Base-by-base conservation (phyloP, 2,888 invertebrate genomes). In the Ornithoptera priamus region DNA sequence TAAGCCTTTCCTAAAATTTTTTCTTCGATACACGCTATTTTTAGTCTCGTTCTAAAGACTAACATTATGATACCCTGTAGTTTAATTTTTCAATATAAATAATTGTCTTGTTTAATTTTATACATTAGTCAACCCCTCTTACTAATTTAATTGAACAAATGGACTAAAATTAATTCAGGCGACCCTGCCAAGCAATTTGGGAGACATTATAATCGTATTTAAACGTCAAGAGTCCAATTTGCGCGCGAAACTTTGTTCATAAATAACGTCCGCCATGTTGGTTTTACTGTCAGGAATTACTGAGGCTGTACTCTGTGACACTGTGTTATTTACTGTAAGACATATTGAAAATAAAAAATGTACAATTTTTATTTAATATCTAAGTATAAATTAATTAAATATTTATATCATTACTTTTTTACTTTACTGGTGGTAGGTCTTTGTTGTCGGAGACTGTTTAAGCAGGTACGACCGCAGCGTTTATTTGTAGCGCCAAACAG, bases 141-240 rank as follows among this genome's bases (percentile, higher is more conserved):
- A 69, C 73, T 59, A 67, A 71, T 75, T 77, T 74, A 72, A 77
- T 68, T 56, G 68, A 67, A 70, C 67, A 72, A 76, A 78, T 70
- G 70, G 67, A 80, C 78, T 79, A 81, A 78, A 78, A 75, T 77
- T 72, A 70, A 71, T 75, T 74, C 73, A 64, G 24, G 62, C 67
- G 59, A 71, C 72, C 72, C 74, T 74, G 76, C 76, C 64, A 22
- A 60, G 76, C 80, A 78, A 81, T 83, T 83, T 80, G 75, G 77
- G 81, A 76, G 79, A 79, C 81, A 82, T 84, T 83, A 81, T 80
- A 79, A 77, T 76, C 78, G 76, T 80, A 79, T 81, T 82, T 83
- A 80, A 80, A 78, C 81, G 81, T 76, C 73, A 72, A 76, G 79
- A 81, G 79, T 74, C 76, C 79, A 80, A 80, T 81, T 81, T 78